phyloP scores from a whole-genome alignment of 2,888 invertebrate genomes.

The Tachina lurida region DNA sequence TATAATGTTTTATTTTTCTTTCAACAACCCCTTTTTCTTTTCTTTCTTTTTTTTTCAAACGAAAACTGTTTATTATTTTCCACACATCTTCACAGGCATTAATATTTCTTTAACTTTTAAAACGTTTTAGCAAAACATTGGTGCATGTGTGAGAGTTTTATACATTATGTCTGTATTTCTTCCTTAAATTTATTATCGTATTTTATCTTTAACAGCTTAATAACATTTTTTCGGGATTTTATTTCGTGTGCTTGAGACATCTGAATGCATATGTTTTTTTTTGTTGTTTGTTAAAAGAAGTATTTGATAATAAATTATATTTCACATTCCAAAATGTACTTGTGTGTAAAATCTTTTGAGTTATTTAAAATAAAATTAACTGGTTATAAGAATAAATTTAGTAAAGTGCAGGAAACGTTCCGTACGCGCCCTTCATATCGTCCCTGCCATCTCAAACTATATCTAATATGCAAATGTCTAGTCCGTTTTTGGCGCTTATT shows the following conservation, averaged over 20 bases:
- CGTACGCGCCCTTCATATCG: too few relatives aligned
- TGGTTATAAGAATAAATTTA: too few relatives aligned
- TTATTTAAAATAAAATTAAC: constrained; percentile 3
- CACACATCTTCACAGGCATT: constrained; percentile 11
- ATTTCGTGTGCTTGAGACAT: neutral
- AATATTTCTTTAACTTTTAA: constrained; percentile 38
- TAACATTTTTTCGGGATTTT: neutral
- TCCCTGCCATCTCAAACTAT: too few relatives aligned
- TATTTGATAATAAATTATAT: constrained; percentile 2
- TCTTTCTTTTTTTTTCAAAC: neutral
- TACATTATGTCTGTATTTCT: neutral
- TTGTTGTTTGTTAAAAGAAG: neutral
- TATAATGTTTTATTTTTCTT: neutral
- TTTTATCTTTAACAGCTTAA: constrained; percentile 12
- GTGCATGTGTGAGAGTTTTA: neutral
- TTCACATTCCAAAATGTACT: neutral
- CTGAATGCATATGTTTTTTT: neutral
- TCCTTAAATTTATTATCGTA: constrained; percentile 16
- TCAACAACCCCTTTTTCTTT: constrained; percentile 19
- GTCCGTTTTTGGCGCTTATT: too few relatives aligned
- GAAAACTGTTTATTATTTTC: constrained; percentile 32
- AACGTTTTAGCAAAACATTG: neutral
- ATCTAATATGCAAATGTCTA: too few relatives aligned
- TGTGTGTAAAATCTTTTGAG: neutral
- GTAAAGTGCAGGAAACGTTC: too few relatives aligned